Evolutionary conservation across 2,797 vertebrate genomes (phyloP).

Genomic region (Euphonia xanthogaster): DNA sequence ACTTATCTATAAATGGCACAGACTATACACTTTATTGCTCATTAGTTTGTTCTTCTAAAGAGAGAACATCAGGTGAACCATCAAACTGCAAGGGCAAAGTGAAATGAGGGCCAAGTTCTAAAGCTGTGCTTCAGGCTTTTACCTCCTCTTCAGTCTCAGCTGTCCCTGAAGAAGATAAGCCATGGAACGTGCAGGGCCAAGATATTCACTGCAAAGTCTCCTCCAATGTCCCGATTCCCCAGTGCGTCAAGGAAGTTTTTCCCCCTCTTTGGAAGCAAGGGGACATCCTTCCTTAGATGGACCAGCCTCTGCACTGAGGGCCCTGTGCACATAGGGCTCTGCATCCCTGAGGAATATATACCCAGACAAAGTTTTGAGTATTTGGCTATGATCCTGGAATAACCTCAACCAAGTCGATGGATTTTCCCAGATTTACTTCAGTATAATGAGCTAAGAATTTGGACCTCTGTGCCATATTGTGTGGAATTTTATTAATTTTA

Average conservation of each 20-base stretch:
- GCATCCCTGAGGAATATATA: background rate
- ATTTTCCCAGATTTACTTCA: constrained; percentile 31
- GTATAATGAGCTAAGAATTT: constrained; percentile 45
- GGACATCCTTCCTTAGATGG: background rate
- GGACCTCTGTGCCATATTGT: constrained; percentile 31
- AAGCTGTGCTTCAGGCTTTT: background rate
- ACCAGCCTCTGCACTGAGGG: background rate
- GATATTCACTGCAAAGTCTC: background rate
- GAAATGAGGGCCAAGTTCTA: background rate
- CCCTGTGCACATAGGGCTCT: background rate
- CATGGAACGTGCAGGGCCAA: background rate
- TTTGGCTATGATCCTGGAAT: constrained; percentile 15
- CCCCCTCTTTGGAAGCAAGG: fast-evolving
- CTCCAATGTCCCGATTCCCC: background rate
- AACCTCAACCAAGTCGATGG: background rate
- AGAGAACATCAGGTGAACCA: background rate
- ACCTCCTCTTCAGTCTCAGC: background rate
- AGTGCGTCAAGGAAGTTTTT: fast-evolving
- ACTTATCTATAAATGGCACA: background rate
- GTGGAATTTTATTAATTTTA: constrained; percentile 68
- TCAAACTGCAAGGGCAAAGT: background rate
- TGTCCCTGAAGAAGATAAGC: background rate
- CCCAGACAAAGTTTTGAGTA: background rate
- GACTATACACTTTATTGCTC: background rate
- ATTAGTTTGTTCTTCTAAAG: background rate